Percentiles rank a stretch among this genome's conserved stretches.
These are phyloP conservation scores for Psophia crepitans DNA, from an alignment of 2,113 vertebrate species.

Conservation along the genomic window DNA sequence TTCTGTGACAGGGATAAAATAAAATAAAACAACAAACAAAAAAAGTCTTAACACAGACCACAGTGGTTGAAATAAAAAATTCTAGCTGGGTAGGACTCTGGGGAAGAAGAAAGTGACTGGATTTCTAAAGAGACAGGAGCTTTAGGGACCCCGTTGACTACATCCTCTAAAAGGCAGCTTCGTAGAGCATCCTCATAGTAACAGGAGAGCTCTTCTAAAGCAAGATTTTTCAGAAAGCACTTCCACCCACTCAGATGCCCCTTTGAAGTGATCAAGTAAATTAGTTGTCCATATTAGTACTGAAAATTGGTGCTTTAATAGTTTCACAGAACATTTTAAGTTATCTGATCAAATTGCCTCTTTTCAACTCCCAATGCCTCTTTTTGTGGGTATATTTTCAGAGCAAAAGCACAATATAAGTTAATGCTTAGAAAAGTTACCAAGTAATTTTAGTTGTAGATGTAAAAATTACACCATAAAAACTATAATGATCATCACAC, in stretches of 20 bases:
- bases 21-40: background rate
- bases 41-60: background rate
- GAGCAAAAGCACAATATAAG: background rate
- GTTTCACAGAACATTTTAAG: background rate
- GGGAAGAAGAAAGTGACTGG: background rate
- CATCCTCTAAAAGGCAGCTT: background rate
- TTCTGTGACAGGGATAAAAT: background rate
- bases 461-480: background rate
- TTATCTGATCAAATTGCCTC: background rate
- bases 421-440: background rate
- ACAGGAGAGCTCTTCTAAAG: background rate
- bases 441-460: background rate
- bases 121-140: background rate
- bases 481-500: background rate
- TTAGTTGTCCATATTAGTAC: background rate
- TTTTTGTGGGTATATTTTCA: background rate
- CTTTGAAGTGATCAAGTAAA: background rate
- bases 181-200: background rate
- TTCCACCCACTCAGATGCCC: background rate
- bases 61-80: background rate
- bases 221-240: background rate
- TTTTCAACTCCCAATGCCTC: background rate
- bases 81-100: background rate
- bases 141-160: background rate
- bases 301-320: background rate